Percentiles rank a stretch among this genome's conserved stretches.
These are phyloP conservation scores for Rhagoletis zephyria DNA, from an alignment of 1,140 invertebrate species.

Conservation along the genomic window DNA sequence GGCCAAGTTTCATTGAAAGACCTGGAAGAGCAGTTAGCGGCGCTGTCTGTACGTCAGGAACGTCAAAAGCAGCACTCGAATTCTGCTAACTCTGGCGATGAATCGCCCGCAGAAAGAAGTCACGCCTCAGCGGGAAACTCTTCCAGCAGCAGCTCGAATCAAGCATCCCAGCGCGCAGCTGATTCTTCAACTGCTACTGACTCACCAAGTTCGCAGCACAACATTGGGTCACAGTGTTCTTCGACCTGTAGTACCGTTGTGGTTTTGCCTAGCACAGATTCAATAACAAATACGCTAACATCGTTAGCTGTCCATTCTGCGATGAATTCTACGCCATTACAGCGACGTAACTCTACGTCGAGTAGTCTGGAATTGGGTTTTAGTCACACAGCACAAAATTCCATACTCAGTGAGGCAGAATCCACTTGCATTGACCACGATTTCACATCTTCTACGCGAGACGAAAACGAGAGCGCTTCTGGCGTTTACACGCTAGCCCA, in stretches of 20 bases:
- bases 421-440: constrained; percentile 75
- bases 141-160: constrained; percentile 53
- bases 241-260: constrained; percentile 88
- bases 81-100: constrained; percentile 67
- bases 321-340: constrained; percentile 56
- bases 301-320: constrained; percentile 71
- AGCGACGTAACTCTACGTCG: constrained; percentile 79
- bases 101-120: constrained; percentile 65
- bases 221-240: constrained; percentile 83
- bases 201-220: constrained; percentile 71
- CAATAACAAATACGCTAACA: constrained; percentile 73
- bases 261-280: constrained; percentile 76
- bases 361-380: constrained; percentile 86
- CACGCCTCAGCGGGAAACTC: constrained; percentile 69
- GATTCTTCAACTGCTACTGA: constrained; percentile 66
- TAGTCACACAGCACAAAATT: constrained; percentile 88
- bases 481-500: constrained; percentile 75
- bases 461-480: constrained; percentile 75
- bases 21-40: constrained; percentile 70
- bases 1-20: constrained; percentile 73
- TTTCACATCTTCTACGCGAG: constrained; percentile 68
- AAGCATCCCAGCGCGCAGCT: constrained; percentile 53
- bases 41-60: constrained; percentile 62
- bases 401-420: constrained; percentile 80
- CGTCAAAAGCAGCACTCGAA: constrained; percentile 56